Conservation (phyloP, 1,140 invertebrate genomes). For the Chironomus striatipennis region DNA sequence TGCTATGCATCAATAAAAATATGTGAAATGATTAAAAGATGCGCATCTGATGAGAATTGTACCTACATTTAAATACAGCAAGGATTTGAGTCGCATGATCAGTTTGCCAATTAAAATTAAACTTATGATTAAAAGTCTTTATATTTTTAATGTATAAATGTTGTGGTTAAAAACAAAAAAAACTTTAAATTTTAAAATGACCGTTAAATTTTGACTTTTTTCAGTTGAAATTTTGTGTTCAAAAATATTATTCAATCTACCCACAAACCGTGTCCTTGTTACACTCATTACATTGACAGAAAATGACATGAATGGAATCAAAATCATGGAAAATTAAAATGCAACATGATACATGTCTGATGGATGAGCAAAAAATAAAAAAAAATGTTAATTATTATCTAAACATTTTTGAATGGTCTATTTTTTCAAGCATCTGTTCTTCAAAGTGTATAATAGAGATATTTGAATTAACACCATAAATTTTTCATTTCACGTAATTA, state of each 20-base stretch:
- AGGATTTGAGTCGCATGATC: no score
- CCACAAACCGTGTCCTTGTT: not conserved
- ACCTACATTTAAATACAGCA: no score
- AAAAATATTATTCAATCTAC: not conserved
- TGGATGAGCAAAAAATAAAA: not conserved
- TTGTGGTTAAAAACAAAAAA: no score
- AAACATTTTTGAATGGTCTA: not conserved
- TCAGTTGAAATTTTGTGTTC: not conserved
- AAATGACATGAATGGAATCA: not conserved
- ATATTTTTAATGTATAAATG: no score
- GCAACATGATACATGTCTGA: not conserved
- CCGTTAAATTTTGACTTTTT: not conserved
- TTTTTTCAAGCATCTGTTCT: not conserved
- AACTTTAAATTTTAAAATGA: not conserved
- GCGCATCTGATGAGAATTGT: no score
- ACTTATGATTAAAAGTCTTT: no score
- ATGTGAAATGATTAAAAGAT: no score
- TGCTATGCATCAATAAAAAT: no score
- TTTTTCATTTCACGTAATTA: conserved; percentile 15
- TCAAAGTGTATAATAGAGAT: conserved; percentile 1
- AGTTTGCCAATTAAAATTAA: no score
- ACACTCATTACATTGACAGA: not conserved
- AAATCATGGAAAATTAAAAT: not conserved
- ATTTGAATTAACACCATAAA: conserved; percentile 1
- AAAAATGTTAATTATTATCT: conserved; percentile 8